phyloP scores from a whole-genome alignment of 2,888 invertebrate species.

The Oscheius sp. region DNA sequence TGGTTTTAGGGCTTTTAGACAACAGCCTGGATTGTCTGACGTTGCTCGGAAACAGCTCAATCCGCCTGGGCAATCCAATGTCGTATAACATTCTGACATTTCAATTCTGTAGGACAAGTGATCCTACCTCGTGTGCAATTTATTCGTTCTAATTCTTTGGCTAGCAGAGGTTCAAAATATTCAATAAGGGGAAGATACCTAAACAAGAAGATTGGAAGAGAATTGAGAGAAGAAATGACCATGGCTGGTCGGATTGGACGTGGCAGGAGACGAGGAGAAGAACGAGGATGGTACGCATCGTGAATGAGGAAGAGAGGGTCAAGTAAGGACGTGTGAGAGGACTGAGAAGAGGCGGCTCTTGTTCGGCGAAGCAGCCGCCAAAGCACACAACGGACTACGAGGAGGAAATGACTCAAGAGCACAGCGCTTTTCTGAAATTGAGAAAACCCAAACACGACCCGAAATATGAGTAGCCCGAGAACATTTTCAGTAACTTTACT shows the following conservation, averaged over 20 bases:
- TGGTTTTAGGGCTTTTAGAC: slow-evolving; percentile 67
- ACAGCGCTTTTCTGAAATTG: slow-evolving; percentile 35
- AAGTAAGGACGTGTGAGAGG: slow-evolving; percentile 18
- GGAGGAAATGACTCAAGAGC: slow-evolving; percentile 23
- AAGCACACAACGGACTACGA: slow-evolving; percentile 31
- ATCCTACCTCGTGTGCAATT: slow-evolving; percentile 16
- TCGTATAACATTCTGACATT: slow-evolving; percentile 63
- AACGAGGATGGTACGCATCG: background rate
- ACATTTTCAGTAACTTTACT: background rate
- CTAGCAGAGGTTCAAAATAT: slow-evolving; percentile 35
- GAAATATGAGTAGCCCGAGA: slow-evolving; percentile 14
- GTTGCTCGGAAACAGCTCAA: slow-evolving; percentile 66
- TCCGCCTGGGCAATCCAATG: slow-evolving; percentile 62
- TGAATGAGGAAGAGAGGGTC: background rate
- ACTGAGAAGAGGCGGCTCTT: slow-evolving; percentile 33
- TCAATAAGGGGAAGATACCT: slow-evolving; percentile 47
- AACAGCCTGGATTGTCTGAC: slow-evolving; percentile 57
- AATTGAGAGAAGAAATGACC: slow-evolving; percentile 33
- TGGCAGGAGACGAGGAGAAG: slow-evolving; percentile 11
- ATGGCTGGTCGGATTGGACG: slow-evolving; percentile 42
- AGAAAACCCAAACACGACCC: slow-evolving; percentile 5
- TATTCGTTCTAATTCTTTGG: slow-evolving; percentile 25
- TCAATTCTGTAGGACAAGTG: no score
- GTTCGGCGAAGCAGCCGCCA: slow-evolving; percentile 20
- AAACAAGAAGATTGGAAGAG: background rate